Conservation (phyloP, 2,113 vertebrate genomes). For the Gymnorhina tibicen region DNA sequence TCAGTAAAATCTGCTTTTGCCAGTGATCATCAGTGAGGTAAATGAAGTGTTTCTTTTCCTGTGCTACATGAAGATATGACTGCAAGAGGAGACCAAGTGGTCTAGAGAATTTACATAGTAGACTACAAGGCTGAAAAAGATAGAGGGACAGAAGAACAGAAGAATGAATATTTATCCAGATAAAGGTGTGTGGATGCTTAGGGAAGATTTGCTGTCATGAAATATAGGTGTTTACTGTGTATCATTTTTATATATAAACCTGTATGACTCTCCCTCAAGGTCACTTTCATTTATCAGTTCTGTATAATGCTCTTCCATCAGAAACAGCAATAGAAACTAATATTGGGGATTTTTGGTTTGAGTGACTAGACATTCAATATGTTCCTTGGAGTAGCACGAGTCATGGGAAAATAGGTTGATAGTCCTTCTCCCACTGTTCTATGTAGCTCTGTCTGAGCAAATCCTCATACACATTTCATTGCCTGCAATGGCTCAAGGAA, state of each 20-base stretch:
- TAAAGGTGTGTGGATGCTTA: not conserved
- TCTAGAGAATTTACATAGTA: not conserved
- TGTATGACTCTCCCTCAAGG: not conserved
- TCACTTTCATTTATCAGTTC: not conserved
- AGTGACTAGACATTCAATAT: not conserved
- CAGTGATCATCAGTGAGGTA: not conserved
- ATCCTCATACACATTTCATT: not conserved
- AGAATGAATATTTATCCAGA: not conserved
- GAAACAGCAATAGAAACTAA: not conserved
- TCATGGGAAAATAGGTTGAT: not conserved
- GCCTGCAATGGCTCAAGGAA: not conserved
- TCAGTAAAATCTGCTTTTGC: not conserved
- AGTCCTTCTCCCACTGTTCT: not conserved
- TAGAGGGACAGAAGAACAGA: not conserved
- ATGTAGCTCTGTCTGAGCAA: not conserved
- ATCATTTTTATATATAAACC: not conserved
- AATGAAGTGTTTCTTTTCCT: not conserved
- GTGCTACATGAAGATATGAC: not conserved
- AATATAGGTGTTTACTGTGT: not conserved
- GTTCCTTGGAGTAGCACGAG: not conserved
- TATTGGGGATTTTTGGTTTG: not conserved
- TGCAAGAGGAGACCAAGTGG: not conserved
- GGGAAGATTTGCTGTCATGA: not conserved
- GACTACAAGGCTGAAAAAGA: not conserved
- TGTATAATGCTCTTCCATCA: not conserved